phyloP scores from a whole-genome alignment of 2,797 vertebrate species.

The Iguana delicatissima region DNA sequence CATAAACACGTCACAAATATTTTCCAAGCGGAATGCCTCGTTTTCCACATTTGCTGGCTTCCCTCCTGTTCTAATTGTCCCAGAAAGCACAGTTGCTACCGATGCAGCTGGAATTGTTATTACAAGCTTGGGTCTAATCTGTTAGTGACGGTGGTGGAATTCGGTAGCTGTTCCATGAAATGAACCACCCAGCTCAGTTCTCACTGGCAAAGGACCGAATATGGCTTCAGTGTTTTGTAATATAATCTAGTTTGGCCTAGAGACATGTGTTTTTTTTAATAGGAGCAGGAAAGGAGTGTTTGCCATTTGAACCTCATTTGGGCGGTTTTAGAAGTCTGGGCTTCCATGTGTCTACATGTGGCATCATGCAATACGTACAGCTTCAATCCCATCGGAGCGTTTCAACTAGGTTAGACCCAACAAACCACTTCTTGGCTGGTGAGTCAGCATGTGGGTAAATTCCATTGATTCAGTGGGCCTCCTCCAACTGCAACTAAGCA shows the following conservation, averaged over 20 bases:
- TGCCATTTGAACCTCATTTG: no score
- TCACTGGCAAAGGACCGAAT: fast-evolving
- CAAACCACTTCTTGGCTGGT: no score
- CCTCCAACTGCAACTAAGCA: no score
- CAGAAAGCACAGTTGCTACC: fast-evolving
- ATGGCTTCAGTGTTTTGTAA: fast-evolving
- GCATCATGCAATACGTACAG: no score
- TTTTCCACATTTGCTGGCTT: background rate
- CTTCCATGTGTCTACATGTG: background rate
- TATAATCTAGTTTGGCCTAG: background rate
- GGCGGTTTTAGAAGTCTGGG: background rate
- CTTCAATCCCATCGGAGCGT: no score
- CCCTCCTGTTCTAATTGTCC: background rate
- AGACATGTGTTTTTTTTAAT: background rate
- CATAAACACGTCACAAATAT: background rate
- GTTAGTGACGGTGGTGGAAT: background rate
- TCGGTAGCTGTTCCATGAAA: background rate
- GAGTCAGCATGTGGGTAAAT: no score
- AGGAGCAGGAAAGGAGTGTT: no score
- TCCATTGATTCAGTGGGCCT: no score
- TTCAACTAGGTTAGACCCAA: no score
- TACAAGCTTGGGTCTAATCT: background rate
- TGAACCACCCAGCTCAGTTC: fast-evolving
- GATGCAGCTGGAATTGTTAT: constrained; percentile 1
- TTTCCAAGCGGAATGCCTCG: background rate